phyloP scores from a whole-genome alignment of 2,797 vertebrate genomes.

The Acanthornis magna region DNA sequence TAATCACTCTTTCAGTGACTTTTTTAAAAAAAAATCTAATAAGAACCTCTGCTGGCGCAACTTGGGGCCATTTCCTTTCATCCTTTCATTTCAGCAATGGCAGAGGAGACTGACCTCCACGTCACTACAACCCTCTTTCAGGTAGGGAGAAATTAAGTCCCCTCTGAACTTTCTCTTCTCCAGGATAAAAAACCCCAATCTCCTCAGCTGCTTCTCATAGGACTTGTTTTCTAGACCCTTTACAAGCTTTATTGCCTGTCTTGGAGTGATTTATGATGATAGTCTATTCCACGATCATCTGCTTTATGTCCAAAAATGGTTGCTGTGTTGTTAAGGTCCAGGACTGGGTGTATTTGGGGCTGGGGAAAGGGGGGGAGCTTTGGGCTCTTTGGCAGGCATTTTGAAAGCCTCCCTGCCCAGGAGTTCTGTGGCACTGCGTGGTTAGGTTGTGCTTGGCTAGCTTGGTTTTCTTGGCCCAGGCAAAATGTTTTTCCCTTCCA shows the following conservation, averaged over 20 bases:
- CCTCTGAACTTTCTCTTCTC: not conserved
- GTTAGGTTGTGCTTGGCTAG: not conserved
- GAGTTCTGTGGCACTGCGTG: rapidly evolving
- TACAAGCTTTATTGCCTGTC: not conserved
- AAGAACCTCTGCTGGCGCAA: not conserved
- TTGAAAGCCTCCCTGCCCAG: not conserved
- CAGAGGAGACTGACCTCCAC: not conserved
- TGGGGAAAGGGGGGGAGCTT: not conserved
- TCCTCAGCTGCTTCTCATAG: not conserved
- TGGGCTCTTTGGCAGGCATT: not conserved
- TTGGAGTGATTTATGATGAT: not conserved
- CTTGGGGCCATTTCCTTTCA: not conserved
- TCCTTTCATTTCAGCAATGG: not conserved
- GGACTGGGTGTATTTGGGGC: too few relatives aligned
- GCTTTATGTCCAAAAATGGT: not conserved
- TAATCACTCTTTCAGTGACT: not conserved
- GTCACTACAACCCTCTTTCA: not conserved
- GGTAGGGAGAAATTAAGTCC: not conserved
- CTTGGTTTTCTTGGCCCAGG: not conserved
- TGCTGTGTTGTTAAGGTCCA: not conserved
- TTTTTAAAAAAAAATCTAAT: too few relatives aligned
- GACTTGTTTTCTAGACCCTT: not conserved
- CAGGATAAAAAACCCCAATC: not conserved
- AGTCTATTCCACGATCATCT: not conserved
- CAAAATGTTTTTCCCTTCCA: not conserved